These are phyloP conservation scores for Pholis gunnellus DNA, from an alignment of 2,113 vertebrate genomes.

Conservation along the genomic window DNA sequence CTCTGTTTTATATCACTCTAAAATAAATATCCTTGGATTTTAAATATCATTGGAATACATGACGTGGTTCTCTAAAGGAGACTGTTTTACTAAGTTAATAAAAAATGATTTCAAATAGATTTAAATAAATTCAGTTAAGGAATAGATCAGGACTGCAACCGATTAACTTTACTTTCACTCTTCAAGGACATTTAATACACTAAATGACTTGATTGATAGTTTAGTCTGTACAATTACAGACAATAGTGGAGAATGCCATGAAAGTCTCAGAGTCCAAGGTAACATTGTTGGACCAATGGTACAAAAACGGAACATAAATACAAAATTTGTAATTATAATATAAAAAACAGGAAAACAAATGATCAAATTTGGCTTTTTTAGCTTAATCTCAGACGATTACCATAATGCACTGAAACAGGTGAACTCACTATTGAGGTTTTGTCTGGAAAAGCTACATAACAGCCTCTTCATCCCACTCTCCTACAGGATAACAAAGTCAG, in stretches of 20 bases:
- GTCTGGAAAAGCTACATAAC: not conserved
- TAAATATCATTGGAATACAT: not conserved
- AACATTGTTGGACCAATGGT: not conserved
- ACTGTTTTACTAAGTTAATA: not conserved
- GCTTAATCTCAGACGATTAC: not conserved
- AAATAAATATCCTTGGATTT: not conserved
- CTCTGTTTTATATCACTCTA: not conserved
- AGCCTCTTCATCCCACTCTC: not conserved
- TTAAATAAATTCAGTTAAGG: not conserved
- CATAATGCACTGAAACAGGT: not conserved
- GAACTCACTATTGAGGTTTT: not conserved
- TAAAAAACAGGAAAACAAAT: not conserved
- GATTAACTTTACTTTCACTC: not conserved
- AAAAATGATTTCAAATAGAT: not conserved
- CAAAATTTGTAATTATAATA: not conserved
- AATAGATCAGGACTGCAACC: not conserved
- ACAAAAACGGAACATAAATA: not conserved
- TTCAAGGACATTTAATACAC: not conserved
- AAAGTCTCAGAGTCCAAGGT: not conserved
- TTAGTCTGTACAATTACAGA: not conserved
- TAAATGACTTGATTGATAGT: not conserved
- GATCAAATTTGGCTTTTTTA: not conserved
- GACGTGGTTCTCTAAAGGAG: not conserved
- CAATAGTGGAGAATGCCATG: not conserved
- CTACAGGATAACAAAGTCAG: conserved; percentile 97